Evolutionary conservation across 2,113 vertebrate genomes (phyloP), one percentile per base, ranked within the genome.

Genomic region (Hippoglossus stenolepis): DNA sequence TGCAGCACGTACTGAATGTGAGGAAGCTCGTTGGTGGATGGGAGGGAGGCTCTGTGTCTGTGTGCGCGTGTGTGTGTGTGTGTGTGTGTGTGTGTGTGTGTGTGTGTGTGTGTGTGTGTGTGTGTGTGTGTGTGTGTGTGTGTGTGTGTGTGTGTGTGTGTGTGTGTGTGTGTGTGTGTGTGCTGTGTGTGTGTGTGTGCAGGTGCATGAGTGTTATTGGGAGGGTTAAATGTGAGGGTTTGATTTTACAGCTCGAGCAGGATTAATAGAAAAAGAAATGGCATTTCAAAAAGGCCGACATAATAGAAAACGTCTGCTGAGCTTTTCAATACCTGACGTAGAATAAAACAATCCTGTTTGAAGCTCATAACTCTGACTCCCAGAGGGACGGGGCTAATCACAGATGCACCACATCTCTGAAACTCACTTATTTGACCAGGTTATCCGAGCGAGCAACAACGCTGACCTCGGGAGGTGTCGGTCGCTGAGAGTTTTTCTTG

Each of bases 281-380:
- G 13, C 28, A 7, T 80, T 70, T 66, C 31, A 74, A 75, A 31
- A 70, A 38, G 28, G 45, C 45, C 3, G 54, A 56, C 65, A 79
- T 69, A 62, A 54, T n/a, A 49, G 31, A 65, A 75, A 47, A 40
- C 49, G 20, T 56, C 31, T 66, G 62, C 40, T 73, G 49, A 73
- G 43, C 20, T 65, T 65, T 85, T 67, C 62, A 68, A n/a, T 65
- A 51, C 67, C 72, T 73, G 72, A 71, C 73, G 70, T 43, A 14
- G 57, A 76, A 73, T 76, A 62, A 78, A 84, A 86, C 75, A 87
- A 85, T 69, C 7, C 57, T 15, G 83, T 80, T 76, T 28, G n/a
- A 59, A 73, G 70, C 84, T 86, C 84, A 88, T 88, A 80, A 82
- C 79, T 79, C 79, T 72, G 28, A 65, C 53, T 79, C 77, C 86